Base-by-base conservation (phyloP, 2,797 vertebrate species). In the Sebastes glaucus region DNA sequence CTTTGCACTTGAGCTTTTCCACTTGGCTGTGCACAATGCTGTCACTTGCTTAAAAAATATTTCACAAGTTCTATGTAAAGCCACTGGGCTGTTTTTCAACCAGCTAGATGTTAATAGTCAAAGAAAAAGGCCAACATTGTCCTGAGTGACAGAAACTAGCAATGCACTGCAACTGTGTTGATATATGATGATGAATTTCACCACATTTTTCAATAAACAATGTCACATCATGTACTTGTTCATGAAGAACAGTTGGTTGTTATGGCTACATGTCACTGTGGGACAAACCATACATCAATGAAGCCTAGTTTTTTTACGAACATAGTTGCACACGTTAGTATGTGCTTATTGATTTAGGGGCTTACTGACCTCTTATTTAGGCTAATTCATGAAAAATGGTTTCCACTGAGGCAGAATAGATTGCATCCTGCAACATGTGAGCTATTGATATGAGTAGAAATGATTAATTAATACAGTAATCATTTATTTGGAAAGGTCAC, bases 131-230 rank as follows among this genome's bases (percentile, higher is more conserved):
- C 5, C 61, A 57, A 66, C 35, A 16, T 2, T 59, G 30, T 66
- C n/a, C 8, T 20, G 59, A 61, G 53, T 60, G 75, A 78, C 70
- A 66, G n/a, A 68, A 73, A 78, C 65, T 74, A 69, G 66, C 8
- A 1, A 14, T 33, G 30, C 25, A 2, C 28, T 46, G n/a, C 6
- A 42, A 27, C 27, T 11, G 11, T 7, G 20, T 16, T 63, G 61
- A 52, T 33, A 25, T 64, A 18, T 30, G 28, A 68, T 60, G 28
- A 30, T 52, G 16, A 28, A 65, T 75, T 56, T 74, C 9, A 23
- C 46, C 33, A 23, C n/a, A 14, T 16, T 35, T 63, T 52, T 27
- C 25, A 27, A 16, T 38, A 55, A 65, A 63, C 25, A 27, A 2
- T 49, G 33, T 49, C 53, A 7, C n/a, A 28, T 46, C 62, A 5